Base-by-base conservation (phyloP, 2,888 invertebrate genomes). In the Drosophila kanekoi region DNA sequence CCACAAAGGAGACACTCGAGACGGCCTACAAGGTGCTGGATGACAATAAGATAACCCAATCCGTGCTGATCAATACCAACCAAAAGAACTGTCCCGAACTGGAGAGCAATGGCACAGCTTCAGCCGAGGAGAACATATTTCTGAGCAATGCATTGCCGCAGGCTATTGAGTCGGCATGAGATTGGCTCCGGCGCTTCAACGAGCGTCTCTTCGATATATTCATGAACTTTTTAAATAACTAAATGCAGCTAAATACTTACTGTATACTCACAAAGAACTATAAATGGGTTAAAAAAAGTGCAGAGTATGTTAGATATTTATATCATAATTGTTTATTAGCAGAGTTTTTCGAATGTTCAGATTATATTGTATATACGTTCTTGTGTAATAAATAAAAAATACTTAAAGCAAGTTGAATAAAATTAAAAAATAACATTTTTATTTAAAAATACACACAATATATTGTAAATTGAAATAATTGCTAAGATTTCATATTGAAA, bases 171-270 rank as follows among this genome's bases (percentile, higher is more conserved):
- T 61, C 57, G 28, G 90, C 80, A 69, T 90, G 90, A 91, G 81
- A 79, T 20, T 89, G 89, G 78, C 60, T 90, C 6, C 52, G 66
- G 72, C 90, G 88, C 82, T 75, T 90, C 52, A 73, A 87, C 44
- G 65, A 82, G 76, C 89, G 89, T 79, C 79, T 91, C 41, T 60
- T 70, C 38, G 85, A 85, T 32, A 70, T 89, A 32, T 75, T 89
- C 45, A 67, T 74, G 61, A 76, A 80, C 59, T 79, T 90, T 38
- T 41, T 81, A 4, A 77, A 62, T 41, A 72, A 72, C 10, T 72
- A 67, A 57, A 48, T 14, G 4, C 35, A 51, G 47, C 49, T 38
- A n/a, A 20, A 28, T 40, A 4, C 38, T 3, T 16, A 13, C 11
- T 18, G 4, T 18, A 38, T 38, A 41, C 32, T 41, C 40, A 32